Evolutionary conservation across 2,888 invertebrate species (phyloP).

Genomic region (Punctoribates punctum): DNA sequence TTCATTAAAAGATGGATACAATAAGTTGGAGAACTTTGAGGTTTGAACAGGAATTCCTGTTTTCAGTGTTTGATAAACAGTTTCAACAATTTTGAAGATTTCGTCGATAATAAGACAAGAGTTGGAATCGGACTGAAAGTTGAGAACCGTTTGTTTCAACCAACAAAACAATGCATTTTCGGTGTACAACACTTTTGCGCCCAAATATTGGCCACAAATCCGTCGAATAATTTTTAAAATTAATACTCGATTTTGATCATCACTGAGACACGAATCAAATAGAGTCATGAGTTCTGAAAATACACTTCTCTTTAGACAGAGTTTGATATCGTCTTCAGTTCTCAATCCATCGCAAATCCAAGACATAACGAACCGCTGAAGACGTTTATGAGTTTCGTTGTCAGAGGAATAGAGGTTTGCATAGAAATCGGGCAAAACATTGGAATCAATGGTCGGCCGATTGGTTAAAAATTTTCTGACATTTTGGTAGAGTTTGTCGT

Average conservation of each 20-base stretch:
- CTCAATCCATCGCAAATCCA: conserved; percentile 38
- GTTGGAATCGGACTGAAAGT: neutral
- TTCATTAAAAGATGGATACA: conserved; percentile 32
- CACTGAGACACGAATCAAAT: conserved; percentile 28
- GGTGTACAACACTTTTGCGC: conserved; percentile 22
- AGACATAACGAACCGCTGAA: conserved; percentile 32
- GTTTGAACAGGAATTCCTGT: neutral
- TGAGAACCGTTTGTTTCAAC: conserved; percentile 36
- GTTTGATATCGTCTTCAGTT: conserved; percentile 28
- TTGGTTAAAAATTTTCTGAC: conserved; percentile 21
- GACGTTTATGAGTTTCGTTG: neutral
- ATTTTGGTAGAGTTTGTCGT: conserved; percentile 9
- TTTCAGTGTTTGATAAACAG: conserved; percentile 31
- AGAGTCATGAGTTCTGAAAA: conserved; percentile 23
- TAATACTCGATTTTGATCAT: neutral
- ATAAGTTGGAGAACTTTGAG: neutral
- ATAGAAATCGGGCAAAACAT: conserved; percentile 37
- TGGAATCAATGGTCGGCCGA: conserved; percentile 14
- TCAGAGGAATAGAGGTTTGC: conserved; percentile 5
- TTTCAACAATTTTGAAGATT: conserved; percentile 31
- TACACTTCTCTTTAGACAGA: conserved; percentile 13
- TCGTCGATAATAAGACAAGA: neutral
- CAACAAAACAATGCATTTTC: conserved; percentile 40
- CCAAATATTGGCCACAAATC: neutral
- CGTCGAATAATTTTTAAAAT: neutral